These are phyloP conservation scores for Drosophila subsilvestris DNA, from an alignment of 2,888 invertebrate species.

Conservation along the genomic window DNA sequence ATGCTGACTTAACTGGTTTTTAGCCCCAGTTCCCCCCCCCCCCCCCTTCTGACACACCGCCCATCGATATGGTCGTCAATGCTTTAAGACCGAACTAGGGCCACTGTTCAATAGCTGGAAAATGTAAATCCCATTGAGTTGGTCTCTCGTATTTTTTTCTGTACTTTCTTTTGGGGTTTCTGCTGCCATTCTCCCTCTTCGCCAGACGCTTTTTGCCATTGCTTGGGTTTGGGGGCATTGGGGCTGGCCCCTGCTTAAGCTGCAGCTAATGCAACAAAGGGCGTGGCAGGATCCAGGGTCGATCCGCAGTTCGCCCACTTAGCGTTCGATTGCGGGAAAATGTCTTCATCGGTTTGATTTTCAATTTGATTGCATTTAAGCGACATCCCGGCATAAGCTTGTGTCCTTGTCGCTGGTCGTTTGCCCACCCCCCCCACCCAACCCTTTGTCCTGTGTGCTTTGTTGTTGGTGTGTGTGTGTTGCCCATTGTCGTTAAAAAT, in stretches of 20 bases:
- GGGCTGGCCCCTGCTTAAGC: conserved; percentile 13
- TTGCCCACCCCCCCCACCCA: too few species aligned
- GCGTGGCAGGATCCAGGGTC: conserved; percentile 37
- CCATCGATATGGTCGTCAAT: conserved; percentile 22
- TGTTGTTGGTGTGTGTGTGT: conserved; percentile 11
- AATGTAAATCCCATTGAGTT: conserved; percentile 76
- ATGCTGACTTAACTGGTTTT: conserved; percentile 76
- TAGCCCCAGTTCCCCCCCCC: conserved; percentile 20
- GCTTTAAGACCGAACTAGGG: conserved; percentile 50
- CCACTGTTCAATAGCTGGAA: conserved; percentile 75
- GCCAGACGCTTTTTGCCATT: conserved; percentile 27
- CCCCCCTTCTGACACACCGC: neutral
- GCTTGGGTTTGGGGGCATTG: neutral
- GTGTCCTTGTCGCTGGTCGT: neutral
- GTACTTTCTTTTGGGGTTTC: conserved; percentile 25
- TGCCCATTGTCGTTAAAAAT: conserved; percentile 47
- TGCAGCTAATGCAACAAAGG: conserved; percentile 65
- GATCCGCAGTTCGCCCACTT: conserved; percentile 48
- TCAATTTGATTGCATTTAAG: conserved; percentile 75
- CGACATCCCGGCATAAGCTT: conserved; percentile 47
- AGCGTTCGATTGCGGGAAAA: conserved; percentile 59
- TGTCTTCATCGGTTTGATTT: conserved; percentile 73
- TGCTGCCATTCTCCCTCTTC: neutral
- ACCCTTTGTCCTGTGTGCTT: too few species aligned
- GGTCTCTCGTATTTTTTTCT: conserved; percentile 42